phyloP scores from a whole-genome alignment of 2,888 invertebrate genomes.

The Lucinisca nassula region DNA sequence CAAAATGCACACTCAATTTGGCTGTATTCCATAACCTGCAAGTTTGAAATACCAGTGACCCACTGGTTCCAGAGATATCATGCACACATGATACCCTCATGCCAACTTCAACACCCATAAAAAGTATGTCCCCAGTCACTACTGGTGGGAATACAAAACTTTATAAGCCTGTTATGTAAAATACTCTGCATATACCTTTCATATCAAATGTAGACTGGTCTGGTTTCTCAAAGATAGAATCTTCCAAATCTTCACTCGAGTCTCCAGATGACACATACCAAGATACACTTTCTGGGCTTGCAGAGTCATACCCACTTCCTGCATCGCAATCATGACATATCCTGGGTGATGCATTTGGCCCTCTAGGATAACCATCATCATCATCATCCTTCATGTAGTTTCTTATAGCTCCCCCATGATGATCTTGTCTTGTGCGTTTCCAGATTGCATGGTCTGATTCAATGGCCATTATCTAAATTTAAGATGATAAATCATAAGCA shows the following conservation, averaged over 20 bases:
- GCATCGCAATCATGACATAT: conserved; percentile 77
- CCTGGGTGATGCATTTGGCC: conserved; percentile 82
- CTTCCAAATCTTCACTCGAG: conserved; percentile 63
- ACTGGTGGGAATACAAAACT: too few species aligned
- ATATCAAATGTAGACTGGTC: conserved; percentile 74
- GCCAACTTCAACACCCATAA: too few species aligned
- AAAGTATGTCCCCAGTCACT: too few species aligned
- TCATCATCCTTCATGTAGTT: conserved; percentile 81
- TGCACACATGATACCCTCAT: too few species aligned
- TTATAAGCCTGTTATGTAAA: too few species aligned
- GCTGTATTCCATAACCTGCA: too few species aligned
- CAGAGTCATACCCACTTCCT: conserved; percentile 83
- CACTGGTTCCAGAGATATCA: too few species aligned
- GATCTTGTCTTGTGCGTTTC: conserved; percentile 83
- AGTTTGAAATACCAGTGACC: too few species aligned
- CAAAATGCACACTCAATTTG: too few species aligned
- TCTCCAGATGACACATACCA: conserved; percentile 81
- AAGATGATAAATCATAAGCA: too few species aligned
- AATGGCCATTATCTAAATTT: conserved; percentile 85
- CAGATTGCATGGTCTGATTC: conserved; percentile 83
- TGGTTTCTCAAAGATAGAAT: conserved; percentile 45
- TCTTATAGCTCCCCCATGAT: conserved; percentile 87
- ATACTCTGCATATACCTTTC: conserved; percentile 77
- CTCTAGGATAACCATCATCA: conserved; percentile 85
- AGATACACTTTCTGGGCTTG: conserved; percentile 79